These are phyloP conservation scores for Colostygia pectinataria DNA, from an alignment of 2,888 invertebrate genomes.

Conservation along the genomic window DNA sequence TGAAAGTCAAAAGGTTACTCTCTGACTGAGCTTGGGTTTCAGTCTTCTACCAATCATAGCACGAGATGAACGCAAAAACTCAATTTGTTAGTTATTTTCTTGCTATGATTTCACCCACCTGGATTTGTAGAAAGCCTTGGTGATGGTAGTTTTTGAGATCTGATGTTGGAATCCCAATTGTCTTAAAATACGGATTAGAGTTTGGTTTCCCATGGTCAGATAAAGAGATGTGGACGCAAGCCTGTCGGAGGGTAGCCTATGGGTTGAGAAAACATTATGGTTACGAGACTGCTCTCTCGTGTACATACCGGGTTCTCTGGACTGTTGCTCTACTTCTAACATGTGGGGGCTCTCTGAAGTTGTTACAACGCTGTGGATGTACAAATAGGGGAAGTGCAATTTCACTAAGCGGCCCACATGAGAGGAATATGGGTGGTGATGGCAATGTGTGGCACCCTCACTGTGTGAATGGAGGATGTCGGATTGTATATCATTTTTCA, in stretches of 20 bases:
- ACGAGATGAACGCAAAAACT: constrained; percentile 40
- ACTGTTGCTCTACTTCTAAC: constrained; percentile 53
- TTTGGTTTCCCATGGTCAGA: constrained; percentile 27
- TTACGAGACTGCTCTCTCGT: constrained; percentile 58
- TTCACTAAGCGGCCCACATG: constrained; percentile 60
- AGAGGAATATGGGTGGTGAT: constrained; percentile 61
- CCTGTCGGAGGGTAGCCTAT: constrained; percentile 63
- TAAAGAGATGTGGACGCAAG: constrained; percentile 41
- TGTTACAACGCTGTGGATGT: too few relatives aligned
- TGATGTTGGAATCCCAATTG: constrained; percentile 26
- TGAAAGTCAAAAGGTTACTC: constrained; percentile 61
- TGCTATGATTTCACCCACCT: constrained; percentile 52
- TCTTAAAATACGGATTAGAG: neutral
- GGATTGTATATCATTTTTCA: constrained; percentile 2
- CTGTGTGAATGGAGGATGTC: constrained; percentile 34
- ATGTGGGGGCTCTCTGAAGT: constrained; percentile 61
- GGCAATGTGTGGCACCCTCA: constrained; percentile 61
- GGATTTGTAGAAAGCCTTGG: constrained; percentile 46
- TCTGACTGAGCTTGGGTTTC: constrained; percentile 58
- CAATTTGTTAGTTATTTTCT: constrained; percentile 39
- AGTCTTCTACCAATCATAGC: constrained; percentile 49
- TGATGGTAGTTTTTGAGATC: constrained; percentile 32
- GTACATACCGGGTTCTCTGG: constrained; percentile 73
- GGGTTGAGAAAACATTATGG: constrained; percentile 72
- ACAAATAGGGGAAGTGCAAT: constrained; percentile 69